Base-by-base conservation (phyloP, 2,113 vertebrate genomes). In the Corydoras maculifer region DNA sequence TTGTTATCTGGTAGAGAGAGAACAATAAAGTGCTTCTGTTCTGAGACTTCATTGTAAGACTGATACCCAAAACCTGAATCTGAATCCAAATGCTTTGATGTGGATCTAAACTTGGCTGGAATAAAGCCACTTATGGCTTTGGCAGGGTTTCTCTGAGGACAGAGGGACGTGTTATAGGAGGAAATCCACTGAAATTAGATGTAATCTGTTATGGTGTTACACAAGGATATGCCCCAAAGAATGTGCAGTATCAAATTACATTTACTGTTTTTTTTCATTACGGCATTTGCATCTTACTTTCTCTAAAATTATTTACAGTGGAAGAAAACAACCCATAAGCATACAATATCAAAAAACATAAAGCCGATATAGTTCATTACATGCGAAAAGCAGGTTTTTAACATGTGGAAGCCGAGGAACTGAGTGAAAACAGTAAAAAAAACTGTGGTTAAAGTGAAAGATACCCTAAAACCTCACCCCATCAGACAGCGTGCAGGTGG, bases 91-190 rank as follows among this genome's bases (percentile, higher is more conserved):
- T 12, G 8, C 7, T 32, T 12, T 31, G 72, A 74, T 68, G 57
- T 5, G 14, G 58, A 74, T 74, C 59, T 62, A 15, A 55, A 51
- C 14, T 57, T 29, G 59, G 73, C 35, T 68, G 59, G 66, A 63
- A 15, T 18, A 5, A 11, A 58, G n/a, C 62, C 43, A 59, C 25
- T 12, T 43, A 31, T 61, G 58, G 18, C 65, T 74, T 15, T 60
- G 50, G 35, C 54, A 65, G 68, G 68, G 76, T 69, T 74, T 53
- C 53, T 74, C n/a, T 67, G 43, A 71, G 64, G 72, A 74, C 72
- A 74, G 43, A 31, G 63, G 25, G 29, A 29, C 58, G 68, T 69
- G 48, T 13, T 49, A 77, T 6, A 15, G 30, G 54, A 58, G 73
- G 72, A 78, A 78, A 65, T 64, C 68, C 59, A 64, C 49, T 61